A percentile compares a stretch with the other conserved stretches of the same genome.
Evolutionary conservation across 2,113 vertebrate genomes (phyloP).

Genomic region (Hipposideros armiger): DNA sequence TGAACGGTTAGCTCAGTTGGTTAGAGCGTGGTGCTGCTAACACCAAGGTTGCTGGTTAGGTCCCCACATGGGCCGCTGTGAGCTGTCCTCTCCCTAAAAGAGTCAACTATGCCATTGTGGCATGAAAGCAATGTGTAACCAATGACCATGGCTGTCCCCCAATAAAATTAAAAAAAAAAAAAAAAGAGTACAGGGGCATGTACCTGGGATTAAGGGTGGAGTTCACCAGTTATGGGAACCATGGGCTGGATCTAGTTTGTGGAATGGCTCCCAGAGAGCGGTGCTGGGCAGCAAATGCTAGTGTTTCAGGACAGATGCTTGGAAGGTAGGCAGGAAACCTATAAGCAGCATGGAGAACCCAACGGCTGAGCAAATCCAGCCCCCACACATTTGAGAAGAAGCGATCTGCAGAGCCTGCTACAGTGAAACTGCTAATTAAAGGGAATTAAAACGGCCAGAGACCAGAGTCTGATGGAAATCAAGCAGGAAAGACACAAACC

Average conservation of each 20-base stretch:
- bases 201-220: neutral
- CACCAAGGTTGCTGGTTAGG: too few species aligned
- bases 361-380: neutral
- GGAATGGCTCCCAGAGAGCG: neutral
- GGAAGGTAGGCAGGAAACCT: neutral
- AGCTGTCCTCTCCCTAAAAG: too few species aligned
- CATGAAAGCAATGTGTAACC: too few species aligned
- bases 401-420: conserved; percentile 50
- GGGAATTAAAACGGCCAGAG: conserved; percentile 81
- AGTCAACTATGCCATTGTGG: too few species aligned
- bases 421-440: conserved; percentile 79
- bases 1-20: too few species aligned
- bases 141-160: too few species aligned
- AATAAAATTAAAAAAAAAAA: too few species aligned
- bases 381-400: neutral
- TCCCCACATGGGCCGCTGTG: too few species aligned
- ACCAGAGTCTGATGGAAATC: conserved; percentile 78
- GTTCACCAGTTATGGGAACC: neutral
- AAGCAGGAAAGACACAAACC: conserved; percentile 9
- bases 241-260: neutral
- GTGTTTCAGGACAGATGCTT: neutral
- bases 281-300: neutral
- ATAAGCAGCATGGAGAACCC: neutral
- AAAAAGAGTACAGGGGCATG: neutral
- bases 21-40: too few species aligned